These are phyloP conservation scores for Heteractis magnifica DNA, from an alignment of 92 coral and sea anemone genomes.

Conservation along the genomic window DNA sequence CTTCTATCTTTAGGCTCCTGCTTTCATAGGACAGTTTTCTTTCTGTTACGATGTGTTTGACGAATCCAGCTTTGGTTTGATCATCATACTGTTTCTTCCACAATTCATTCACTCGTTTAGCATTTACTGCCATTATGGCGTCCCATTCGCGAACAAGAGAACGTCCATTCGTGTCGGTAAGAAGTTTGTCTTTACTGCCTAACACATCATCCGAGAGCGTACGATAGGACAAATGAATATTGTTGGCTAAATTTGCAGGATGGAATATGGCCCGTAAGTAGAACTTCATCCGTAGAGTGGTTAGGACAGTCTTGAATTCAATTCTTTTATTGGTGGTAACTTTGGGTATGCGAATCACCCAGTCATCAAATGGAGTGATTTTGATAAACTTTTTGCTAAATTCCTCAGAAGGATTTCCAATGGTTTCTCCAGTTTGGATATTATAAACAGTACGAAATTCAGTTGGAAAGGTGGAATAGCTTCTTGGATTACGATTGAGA, in stretches of 20 bases:
- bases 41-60: slow-evolving; percentile 14
- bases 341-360: slow-evolving; percentile 35
- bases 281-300: slow-evolving; percentile 32
- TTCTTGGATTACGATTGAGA: slow-evolving; percentile 37
- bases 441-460: slow-evolving; percentile 36
- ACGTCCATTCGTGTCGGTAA: slow-evolving; percentile 25
- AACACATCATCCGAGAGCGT: slow-evolving; percentile 19
- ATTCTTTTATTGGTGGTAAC: slow-evolving; percentile 35
- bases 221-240: not conserved
- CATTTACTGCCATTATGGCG: slow-evolving; percentile 41
- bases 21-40: slow-evolving; percentile 8
- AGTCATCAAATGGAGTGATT: slow-evolving; percentile 40
- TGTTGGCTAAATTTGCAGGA: slow-evolving; percentile 10
- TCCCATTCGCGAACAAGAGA: slow-evolving; percentile 44
- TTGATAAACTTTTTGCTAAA: slow-evolving; percentile 24
- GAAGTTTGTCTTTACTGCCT: slow-evolving; percentile 31
- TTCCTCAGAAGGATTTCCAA: slow-evolving; percentile 29
- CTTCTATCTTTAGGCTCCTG: slow-evolving; percentile 16
- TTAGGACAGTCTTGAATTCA: slow-evolving; percentile 19
- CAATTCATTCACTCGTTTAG: slow-evolving; percentile 32
- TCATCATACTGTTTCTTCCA: slow-evolving; percentile 36
- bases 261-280: slow-evolving; percentile 31
- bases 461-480: slow-evolving; percentile 26
- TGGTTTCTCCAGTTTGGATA: slow-evolving; percentile 29
- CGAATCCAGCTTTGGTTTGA: slow-evolving; percentile 36